Conservation (phyloP, 1,140 invertebrate species). For the Atta colombica region DNA sequence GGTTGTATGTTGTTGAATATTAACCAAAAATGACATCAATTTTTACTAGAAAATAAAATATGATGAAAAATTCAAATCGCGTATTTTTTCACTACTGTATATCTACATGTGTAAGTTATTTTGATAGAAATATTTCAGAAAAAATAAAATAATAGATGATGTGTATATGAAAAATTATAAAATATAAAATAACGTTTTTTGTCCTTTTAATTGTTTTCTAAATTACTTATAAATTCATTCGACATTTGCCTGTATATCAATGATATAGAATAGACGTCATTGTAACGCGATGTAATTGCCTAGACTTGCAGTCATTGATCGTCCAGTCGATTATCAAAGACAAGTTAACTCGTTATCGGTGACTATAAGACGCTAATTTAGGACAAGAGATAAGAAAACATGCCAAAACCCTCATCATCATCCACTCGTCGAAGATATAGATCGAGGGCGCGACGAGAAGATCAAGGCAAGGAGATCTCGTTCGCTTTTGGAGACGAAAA, state of each 20-base stretch:
- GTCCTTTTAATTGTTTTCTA: neutral
- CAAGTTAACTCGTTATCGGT: slow-evolving; percentile 39
- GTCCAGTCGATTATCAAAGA: slow-evolving; percentile 10
- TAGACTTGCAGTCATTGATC: neutral
- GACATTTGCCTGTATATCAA: neutral
- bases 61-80: too few relatives aligned
- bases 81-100: too few relatives aligned
- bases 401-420: slow-evolving; percentile 22
- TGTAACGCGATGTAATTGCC: neutral
- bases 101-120: too few relatives aligned
- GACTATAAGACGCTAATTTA: slow-evolving; percentile 9
- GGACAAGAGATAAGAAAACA: neutral
- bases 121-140: too few relatives aligned
- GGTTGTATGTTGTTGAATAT: too few relatives aligned
- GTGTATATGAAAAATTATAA: neutral
- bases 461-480: neutral
- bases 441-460: neutral
- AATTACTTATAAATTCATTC: neutral
- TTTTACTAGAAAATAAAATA: too few relatives aligned
- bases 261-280: neutral
- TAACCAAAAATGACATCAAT: too few relatives aligned
- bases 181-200: neutral
- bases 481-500: neutral
- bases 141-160: too few relatives aligned
- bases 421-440: neutral